Base-by-base conservation (phyloP, 2,888 invertebrate genomes). In the Hyposoter didymator region DNA sequence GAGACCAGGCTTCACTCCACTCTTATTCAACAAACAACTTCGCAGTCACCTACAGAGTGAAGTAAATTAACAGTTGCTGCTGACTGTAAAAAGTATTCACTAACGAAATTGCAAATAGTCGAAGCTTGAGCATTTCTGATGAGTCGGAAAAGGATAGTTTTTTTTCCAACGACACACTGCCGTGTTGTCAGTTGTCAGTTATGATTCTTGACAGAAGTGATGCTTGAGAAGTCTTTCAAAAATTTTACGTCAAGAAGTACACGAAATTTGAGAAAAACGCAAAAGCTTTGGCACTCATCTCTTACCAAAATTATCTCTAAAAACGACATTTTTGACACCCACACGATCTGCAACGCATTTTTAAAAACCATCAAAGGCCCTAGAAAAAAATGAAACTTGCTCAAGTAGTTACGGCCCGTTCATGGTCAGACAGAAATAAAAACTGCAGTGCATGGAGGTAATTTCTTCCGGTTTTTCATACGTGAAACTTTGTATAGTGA, bases 11-110 rank as follows among this genome's bases (percentile, higher is more conserved):
- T 47, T 73, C 66, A 55, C 64, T 74, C 66, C 75, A 66, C 78
- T 86, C 81, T 80, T 67, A 67, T 82, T 52, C 52, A 62, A 59
- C 59, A 82, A 85, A 85, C 84, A 86, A 86, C 74, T 84, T 86
- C 55, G 55, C 69, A 86, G 81, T 81, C 84, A 78, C 74, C 86
- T 35, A 73, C 76, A 81, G 78, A 78, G 43, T 49, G 47, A 67
- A 85, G 79, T 84, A 81, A 84, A 86, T 86, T 86, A 84, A 84
- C 81, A 62, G 81, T 62, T 81, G 69, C 43, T 73, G 39, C 43
- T 73, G 49, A 78, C 62, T 62, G 73, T 28, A 73, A 81, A 78
- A 81, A 84, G 35, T 84, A 59, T 64, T 62, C 43, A 35, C 47
- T n/a, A 69, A 49, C 12, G 19, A 59, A 39, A n/a, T 74, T 35